Evolutionary conservation across 2,113 vertebrate genomes (phyloP).

Genomic region (Dascyllus trimaculatus): DNA sequence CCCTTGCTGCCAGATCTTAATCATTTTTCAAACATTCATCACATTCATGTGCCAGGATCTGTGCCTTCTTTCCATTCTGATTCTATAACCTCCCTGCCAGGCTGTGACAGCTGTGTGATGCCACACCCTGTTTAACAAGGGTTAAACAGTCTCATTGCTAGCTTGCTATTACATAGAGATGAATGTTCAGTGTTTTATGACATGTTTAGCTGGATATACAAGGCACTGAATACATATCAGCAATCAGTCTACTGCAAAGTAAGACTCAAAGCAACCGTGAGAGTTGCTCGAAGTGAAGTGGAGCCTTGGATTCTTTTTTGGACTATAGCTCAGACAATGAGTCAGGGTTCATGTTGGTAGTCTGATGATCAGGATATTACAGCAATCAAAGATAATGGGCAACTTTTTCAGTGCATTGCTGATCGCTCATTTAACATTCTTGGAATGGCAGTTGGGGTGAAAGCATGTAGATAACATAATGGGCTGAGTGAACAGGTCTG

Average conservation of each 20-base stretch:
- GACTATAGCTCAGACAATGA: slow-evolving; percentile 9
- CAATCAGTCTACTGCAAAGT: background rate
- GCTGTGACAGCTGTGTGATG: slow-evolving; percentile 26
- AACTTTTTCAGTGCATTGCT: slow-evolving; percentile 40
- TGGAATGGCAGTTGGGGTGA: slow-evolving; percentile 22
- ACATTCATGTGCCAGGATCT: background rate
- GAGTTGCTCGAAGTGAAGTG: background rate
- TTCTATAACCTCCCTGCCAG: background rate
- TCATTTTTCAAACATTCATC: too few species aligned
- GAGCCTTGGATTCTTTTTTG: background rate
- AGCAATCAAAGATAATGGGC: slow-evolving; percentile 31
- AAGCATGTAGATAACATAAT: slow-evolving; percentile 51
- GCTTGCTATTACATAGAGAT: slow-evolving; percentile 18
- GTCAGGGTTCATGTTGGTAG: slow-evolving; percentile 12
- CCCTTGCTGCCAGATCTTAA: too few species aligned
- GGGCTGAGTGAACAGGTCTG: slow-evolving; percentile 35
- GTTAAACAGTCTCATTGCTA: slow-evolving; percentile 36
- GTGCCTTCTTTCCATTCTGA: background rate
- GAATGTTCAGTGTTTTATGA: slow-evolving; percentile 14
- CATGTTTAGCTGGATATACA: slow-evolving; percentile 17
- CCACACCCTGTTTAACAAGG: background rate
- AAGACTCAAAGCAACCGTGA: background rate
- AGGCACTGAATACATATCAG: background rate
- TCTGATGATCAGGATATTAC: slow-evolving; percentile 14
- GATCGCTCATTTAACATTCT: slow-evolving; percentile 40